Base-by-base conservation (phyloP, 2,113 vertebrate genomes). In the Nothoprocta perdicaria region DNA sequence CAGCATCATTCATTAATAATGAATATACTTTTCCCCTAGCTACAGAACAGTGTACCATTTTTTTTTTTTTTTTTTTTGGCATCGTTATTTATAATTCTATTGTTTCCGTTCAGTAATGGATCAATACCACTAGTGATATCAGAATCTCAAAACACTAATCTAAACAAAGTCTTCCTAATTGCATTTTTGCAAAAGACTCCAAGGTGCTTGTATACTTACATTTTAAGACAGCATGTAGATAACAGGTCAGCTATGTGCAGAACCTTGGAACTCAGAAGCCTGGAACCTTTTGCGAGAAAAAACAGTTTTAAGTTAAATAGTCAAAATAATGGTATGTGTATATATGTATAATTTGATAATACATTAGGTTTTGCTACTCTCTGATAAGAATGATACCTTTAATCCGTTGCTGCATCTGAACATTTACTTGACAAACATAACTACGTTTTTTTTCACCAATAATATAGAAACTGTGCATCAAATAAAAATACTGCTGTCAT, bases 301-400 rank as follows among this genome's bases (percentile, higher is more conserved):
- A 33, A 45, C 14, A n/a, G 29, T 61, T 72, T 80, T 50, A 81
- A 74, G n/a, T 86, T 91, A 92, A 90, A 89, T 55, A 65, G 91
- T 53, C 83, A 90, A 85, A 94, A 57, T 74, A 88, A 74, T 83
- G 27, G 24, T 73, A 62, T 80, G 73, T 68, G 15, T 69, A 40
- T 65, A 46, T 24, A 52, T 48, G 46, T 72, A 26, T 86, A 87
- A 94, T 92, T 92, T 79, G 79, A 85, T 79, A 78, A 63, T 85
- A 50, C 14, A 17, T 83, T 88, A 86, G 53, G 23, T 87, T 92
- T 93, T 92, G 60, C 67, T 91, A 11, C 90, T 89, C 40, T 80
- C 33, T 82, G 46, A 69, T 86, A 94, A 88, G 87, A 96, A 95
- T 93, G 73, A 95, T 96, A 77, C 76, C 73, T 96, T 96, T 96